phyloP scores from a whole-genome alignment of 2,888 invertebrate species.

The Alloplasta piceator region DNA sequence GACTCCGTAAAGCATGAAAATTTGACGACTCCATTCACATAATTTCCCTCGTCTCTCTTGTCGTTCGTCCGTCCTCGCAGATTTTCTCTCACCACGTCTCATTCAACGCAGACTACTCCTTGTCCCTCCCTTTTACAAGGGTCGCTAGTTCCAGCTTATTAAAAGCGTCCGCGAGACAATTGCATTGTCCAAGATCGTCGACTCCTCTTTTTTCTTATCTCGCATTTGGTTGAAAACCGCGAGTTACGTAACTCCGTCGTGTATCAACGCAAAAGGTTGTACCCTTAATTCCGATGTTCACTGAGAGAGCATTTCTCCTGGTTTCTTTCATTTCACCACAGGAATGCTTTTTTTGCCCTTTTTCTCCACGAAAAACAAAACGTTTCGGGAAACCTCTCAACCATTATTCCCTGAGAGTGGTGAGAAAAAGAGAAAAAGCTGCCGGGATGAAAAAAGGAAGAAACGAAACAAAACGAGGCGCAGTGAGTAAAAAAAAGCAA shows the following conservation, averaged over 20 bases:
- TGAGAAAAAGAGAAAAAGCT: neutral
- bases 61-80: neutral
- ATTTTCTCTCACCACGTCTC: slow-evolving; percentile 8
- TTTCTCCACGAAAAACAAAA: slow-evolving; percentile 7
- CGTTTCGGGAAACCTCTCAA: slow-evolving; percentile 8
- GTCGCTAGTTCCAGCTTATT: slow-evolving; percentile 17
- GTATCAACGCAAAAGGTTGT: slow-evolving; percentile 1
- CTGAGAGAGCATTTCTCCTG: slow-evolving; percentile 9
- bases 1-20: slow-evolving; percentile 9
- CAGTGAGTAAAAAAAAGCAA: slow-evolving; percentile 20
- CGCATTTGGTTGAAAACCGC: slow-evolving; percentile 20
- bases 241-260: neutral
- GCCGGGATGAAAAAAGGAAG: neutral
- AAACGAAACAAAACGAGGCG: neutral
- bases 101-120: slow-evolving; percentile 14
- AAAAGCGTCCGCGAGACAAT: slow-evolving; percentile 27
- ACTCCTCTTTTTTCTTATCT: slow-evolving; percentile 18
- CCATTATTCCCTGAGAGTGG: neutral
- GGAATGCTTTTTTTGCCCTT: slow-evolving; percentile 18
- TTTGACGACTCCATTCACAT: neutral
- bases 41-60: slow-evolving; percentile 3
- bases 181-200: slow-evolving; percentile 6
- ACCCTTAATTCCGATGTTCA: slow-evolving; percentile 28
- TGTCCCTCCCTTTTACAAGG: neutral
- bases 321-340: slow-evolving; percentile 24